Evolutionary conservation across 2,113 vertebrate genomes (phyloP).

Genomic region (Caretta caretta): DNA sequence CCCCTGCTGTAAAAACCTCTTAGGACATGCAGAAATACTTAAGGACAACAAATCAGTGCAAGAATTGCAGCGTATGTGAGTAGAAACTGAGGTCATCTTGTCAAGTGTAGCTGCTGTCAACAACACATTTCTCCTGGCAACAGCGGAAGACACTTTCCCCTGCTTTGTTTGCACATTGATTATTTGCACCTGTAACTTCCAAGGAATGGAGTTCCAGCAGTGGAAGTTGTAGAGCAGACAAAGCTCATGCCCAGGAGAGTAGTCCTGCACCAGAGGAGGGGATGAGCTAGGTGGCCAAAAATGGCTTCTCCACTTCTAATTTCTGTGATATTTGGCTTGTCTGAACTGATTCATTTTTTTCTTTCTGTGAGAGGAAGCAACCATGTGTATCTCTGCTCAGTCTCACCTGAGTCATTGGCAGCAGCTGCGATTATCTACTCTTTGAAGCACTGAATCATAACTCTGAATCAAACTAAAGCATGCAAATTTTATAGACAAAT

Average conservation of each 20-base stretch:
- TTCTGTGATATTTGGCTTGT: not conserved
- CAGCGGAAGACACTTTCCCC: not conserved
- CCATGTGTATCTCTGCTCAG: fast-evolving
- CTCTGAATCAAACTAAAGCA: not conserved
- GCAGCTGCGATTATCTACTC: not conserved
- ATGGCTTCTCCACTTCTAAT: not conserved
- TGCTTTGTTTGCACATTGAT: not conserved
- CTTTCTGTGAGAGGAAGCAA: fast-evolving
- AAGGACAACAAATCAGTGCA: not conserved
- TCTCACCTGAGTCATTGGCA: not conserved
- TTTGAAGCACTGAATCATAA: not conserved
- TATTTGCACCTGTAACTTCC: not conserved
- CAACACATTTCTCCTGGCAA: not conserved
- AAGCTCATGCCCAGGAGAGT: fast-evolving
- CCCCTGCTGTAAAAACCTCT: not conserved
- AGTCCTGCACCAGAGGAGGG: not conserved
- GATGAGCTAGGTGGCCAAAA: not conserved
- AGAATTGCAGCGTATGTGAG: fast-evolving
- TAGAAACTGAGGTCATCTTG: not conserved
- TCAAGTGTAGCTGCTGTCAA: fast-evolving
- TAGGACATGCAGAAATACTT: not conserved
- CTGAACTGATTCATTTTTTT: fast-evolving
- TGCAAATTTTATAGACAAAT: not conserved
- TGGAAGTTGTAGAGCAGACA: not conserved
- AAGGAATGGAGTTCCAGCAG: not conserved